Evolutionary conservation across 2,888 invertebrate genomes (phyloP), one percentile per base, ranked within the genome.

Genomic region (Lithophane socia): DNA sequence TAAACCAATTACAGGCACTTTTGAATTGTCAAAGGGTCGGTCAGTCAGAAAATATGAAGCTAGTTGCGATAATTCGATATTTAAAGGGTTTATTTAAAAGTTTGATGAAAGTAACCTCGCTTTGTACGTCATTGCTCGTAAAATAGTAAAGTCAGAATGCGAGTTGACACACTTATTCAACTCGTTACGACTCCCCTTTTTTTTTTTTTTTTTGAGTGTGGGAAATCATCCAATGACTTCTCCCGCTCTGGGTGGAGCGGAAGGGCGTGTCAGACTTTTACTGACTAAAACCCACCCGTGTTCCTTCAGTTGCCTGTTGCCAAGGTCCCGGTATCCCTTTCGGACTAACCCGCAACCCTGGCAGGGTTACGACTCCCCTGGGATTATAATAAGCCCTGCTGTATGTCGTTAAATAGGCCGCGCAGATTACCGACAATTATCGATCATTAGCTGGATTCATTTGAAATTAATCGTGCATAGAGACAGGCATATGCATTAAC

Each of bases 381-480:
- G 79, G 84, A 69, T 75, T 69, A 65, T 68, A 24, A 72, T 74
- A 77, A 86, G 69, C 75, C 58, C 70, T 5, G 16, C 52, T 37
- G 8, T 54, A 64, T 66, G 37, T 7, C 16, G 54, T n/a, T 61
- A 75, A 84, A 67, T 76, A 81, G 77, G 69, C 60, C 74, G 37
- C 52, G 61, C 71, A 66, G 79, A 84, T 88, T 86, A 79, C 72
- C 61, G 77, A 66, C 79, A 84, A 79, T 79, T 79, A 77, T 69
- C 24, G 24, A 77, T 76, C 79, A 84, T 86, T 86, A 86, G 66
- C 58, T 65, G 65, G 73, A 83, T 87, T 77, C 68, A 75, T 78
- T 88, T 65, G 56, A 64, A 71, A 60, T 65, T 75, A 71, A 72
- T 88, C 49, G 42, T 42, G 56, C 61, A 49, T 54, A 61, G 29